These are phyloP conservation scores for Eristalis arbustorum DNA, from an alignment of 2,888 invertebrate species.

Conservation along the genomic window DNA sequence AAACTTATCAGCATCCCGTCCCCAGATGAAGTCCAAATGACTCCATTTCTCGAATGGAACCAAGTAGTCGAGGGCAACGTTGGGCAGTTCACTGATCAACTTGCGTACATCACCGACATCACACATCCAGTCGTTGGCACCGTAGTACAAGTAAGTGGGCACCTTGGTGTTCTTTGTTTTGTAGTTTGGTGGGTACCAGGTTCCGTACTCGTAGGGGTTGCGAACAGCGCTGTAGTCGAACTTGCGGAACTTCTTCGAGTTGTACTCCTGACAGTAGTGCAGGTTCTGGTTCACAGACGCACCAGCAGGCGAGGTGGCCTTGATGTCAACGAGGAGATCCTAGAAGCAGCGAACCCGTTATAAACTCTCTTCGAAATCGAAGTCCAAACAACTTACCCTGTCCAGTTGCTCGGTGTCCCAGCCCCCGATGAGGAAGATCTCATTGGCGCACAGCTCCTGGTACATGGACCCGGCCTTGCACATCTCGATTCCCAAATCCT, in stretches of 20 bases:
- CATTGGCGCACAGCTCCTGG: slow-evolving; percentile 83
- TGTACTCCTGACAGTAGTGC: slow-evolving; percentile 78
- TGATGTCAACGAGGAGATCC: slow-evolving; percentile 74
- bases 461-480: slow-evolving; percentile 79
- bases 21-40: slow-evolving; percentile 84
- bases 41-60: slow-evolving; percentile 81
- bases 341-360: slow-evolving; percentile 11
- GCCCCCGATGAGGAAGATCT: slow-evolving; percentile 83
- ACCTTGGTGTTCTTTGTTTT: slow-evolving; percentile 80
- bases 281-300: slow-evolving; percentile 78
- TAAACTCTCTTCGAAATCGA: not conserved
- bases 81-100: slow-evolving; percentile 81
- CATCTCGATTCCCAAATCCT: slow-evolving; percentile 74
- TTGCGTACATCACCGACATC: slow-evolving; percentile 81
- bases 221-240: slow-evolving; percentile 77
- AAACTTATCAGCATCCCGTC: slow-evolving; percentile 82
- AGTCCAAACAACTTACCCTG: slow-evolving; percentile 75
- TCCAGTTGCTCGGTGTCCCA: slow-evolving; percentile 80
- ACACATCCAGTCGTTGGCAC: slow-evolving; percentile 85
- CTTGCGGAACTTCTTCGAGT: slow-evolving; percentile 76
- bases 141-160: slow-evolving; percentile 82
- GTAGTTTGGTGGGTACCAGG: slow-evolving; percentile 81
- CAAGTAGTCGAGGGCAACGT: slow-evolving; percentile 81
- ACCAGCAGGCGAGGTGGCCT: slow-evolving; percentile 78
- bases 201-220: slow-evolving; percentile 81